Percentiles rank a stretch among this genome's conserved stretches.
Evolutionary conservation across 2,113 vertebrate species (phyloP).

Genomic region (Phaethon lepturus): DNA sequence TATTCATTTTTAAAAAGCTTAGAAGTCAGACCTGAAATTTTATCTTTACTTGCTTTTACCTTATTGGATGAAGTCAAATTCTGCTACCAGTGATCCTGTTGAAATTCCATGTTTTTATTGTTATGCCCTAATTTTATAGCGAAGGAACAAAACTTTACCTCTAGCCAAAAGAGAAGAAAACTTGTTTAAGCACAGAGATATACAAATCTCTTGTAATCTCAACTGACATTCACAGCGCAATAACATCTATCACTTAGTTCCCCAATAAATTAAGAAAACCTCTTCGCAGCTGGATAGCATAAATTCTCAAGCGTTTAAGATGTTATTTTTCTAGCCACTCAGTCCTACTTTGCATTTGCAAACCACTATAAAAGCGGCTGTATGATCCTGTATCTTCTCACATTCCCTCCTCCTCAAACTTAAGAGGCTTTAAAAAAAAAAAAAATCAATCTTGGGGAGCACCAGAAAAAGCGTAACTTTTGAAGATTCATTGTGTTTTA

Average conservation of each 20-base stretch:
- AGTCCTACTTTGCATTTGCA: neutral
- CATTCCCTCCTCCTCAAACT: neutral
- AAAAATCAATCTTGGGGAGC: neutral
- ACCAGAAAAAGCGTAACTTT: neutral
- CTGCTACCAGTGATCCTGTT: neutral
- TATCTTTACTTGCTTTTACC: neutral
- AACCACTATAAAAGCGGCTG: neutral
- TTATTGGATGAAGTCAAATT: neutral
- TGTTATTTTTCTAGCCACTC: neutral
- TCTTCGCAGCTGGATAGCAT: neutral
- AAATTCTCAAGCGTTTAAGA: neutral
- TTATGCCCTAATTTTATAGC: neutral
- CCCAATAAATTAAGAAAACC: neutral
- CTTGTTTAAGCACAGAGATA: neutral
- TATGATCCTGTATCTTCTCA: neutral
- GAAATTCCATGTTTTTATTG: rapidly evolving
- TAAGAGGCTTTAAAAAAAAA: neutral
- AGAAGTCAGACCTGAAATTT: neutral
- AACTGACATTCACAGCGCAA: neutral
- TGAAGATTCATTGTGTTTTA: neutral
- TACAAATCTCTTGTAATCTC: neutral
- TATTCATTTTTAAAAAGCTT: neutral
- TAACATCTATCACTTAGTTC: neutral
- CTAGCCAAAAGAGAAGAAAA: neutral
- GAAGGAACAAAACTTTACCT: neutral